Percentiles rank a stretch among this genome's conserved stretches.
Evolutionary conservation across 2,797 vertebrate species (phyloP).

Genomic region (Mormyrus hasselquistii): DNA sequence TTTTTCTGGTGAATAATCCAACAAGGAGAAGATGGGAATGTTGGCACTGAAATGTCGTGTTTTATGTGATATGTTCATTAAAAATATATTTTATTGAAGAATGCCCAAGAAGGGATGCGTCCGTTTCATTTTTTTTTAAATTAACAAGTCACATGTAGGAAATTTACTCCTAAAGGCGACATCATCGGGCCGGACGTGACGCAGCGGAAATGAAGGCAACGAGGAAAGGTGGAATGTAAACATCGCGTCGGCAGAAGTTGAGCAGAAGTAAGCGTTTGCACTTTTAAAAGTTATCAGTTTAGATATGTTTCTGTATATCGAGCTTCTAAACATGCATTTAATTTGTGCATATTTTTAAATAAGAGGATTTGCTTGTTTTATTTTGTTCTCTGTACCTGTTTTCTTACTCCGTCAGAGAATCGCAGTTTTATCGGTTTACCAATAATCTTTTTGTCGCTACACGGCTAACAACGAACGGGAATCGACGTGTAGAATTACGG

Average conservation of each 20-base stretch:
- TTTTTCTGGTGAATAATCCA: background rate
- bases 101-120: background rate
- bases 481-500: background rate
- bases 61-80: background rate
- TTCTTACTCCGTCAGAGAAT: background rate
- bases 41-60: background rate
- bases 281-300: background rate
- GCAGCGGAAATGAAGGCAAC: background rate
- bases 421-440: background rate
- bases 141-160: background rate
- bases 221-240: slow-evolving; percentile 2
- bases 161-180: background rate
- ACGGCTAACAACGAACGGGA: background rate
- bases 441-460: background rate
- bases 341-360: background rate
- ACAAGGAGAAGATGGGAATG: background rate
- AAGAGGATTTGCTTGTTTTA: background rate
- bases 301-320: background rate
- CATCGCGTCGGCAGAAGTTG: background rate
- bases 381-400: background rate
- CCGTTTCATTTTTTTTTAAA: background rate
- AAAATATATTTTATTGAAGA: slow-evolving; percentile 2
- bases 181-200: slow-evolving; percentile 20
- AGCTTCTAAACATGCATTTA: background rate
- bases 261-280: slow-evolving; percentile 11